A percentile compares a stretch with the other conserved stretches of the same genome.
Conservation (phyloP, 2,113 vertebrate species). For the Columbina picui region DNA sequence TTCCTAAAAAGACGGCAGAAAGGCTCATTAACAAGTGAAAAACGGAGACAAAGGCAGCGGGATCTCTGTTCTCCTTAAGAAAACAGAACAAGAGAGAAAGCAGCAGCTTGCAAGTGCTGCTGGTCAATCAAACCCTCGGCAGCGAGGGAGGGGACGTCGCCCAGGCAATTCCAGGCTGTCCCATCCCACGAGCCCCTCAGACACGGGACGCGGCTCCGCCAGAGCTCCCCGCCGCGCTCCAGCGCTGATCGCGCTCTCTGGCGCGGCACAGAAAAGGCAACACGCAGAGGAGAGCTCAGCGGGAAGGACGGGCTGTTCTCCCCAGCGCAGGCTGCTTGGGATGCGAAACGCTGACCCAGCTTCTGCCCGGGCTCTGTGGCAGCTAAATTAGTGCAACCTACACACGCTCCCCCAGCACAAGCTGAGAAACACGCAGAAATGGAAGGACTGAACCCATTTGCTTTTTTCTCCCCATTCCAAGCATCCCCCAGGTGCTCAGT, state of each 20-base stretch:
- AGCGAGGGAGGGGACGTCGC: rapidly evolving
- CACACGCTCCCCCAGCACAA: rapidly evolving
- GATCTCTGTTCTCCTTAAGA: not conserved
- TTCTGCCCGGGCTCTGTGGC: not conserved
- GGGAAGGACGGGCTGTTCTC: not conserved
- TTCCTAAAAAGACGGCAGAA: conserved; percentile 72
- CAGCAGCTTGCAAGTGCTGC: not conserved
- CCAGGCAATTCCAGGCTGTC: not conserved
- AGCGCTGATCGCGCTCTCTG: rapidly evolving
- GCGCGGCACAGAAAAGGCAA: not conserved
- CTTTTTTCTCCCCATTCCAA: not conserved
- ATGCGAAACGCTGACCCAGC: not conserved
- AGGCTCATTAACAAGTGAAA: rapidly evolving
- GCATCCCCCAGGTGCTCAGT: not conserved
- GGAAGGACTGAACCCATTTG: not conserved
- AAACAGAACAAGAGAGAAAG: not conserved
- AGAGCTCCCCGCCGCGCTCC: not conserved
- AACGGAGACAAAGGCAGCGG: rapidly evolving
- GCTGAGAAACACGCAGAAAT: not conserved
- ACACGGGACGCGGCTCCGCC: not conserved
- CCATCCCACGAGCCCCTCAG: not conserved
- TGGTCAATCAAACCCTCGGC: not conserved
- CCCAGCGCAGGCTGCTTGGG: rapidly evolving
- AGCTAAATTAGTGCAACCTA: not conserved
- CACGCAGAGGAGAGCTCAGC: not conserved